Evolutionary conservation across 53 echinoderm and acorn worm species (phyloP), one percentile per base, ranked within the genome.

Genomic region (Arbacia lixula): DNA sequence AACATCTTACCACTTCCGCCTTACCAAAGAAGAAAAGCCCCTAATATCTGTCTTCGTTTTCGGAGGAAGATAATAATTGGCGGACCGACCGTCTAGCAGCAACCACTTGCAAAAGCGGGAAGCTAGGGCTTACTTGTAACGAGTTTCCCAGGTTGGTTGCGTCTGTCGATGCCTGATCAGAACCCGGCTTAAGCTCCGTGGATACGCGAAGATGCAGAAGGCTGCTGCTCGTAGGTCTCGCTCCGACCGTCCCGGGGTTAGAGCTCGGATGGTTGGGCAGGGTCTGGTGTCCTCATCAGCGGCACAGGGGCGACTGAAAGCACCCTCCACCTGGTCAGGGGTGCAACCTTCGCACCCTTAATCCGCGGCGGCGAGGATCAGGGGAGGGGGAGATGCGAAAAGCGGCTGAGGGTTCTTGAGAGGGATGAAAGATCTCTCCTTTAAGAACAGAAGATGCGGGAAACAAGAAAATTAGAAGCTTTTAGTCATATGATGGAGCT

Each of bases 91-190:
- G 71, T 43, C 71, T 29, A 71, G 71, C 6, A 46, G 46, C 46
- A 46, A 71, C 26, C 27, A 71, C 71, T 71, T 4, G 37, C 50
- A 1, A 38, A 38, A 71, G 14, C 8, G 46, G 71, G 71, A 71
- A 71, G 71, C 71, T 16, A 16, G 49, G 42, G 71, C 39, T 71
- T 71, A 71, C 29, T 27, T 43, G 16, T 29, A 71, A 71, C 43
- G 71, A 71, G 49, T 71, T 71, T 71, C 39, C 41, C 71, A 71
- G 71, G 71, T 71, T 71, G 49, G 21, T 41, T 12, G 8, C 26
- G 46, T 71, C 71, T 71, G 71, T 71, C 71, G 43, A 17, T 22
- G 12, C 71, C 71, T 71, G 71, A 71, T 71, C 71, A 71, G 29
- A 41, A 71, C 41, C 39, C 39, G 71, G 49, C 41, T 71, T 71